Evolutionary conservation across 2,797 vertebrate species (phyloP), one percentile per base, ranked within the genome.

Genomic region (Pangasius djambal): DNA sequence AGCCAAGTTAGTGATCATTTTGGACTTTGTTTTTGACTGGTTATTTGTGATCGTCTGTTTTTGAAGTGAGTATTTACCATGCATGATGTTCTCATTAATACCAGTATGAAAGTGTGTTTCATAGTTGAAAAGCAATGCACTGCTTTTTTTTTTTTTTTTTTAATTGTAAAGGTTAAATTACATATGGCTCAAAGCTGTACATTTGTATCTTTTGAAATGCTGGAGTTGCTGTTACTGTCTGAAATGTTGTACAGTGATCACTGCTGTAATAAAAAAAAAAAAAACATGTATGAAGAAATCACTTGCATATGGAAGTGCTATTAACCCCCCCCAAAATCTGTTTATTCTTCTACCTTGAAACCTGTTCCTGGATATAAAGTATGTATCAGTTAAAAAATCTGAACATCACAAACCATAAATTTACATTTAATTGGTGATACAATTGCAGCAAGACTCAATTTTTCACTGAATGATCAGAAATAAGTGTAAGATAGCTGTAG

Each of bases 181-280:
- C 6, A 34, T 28, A 15, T 78, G 18, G 59, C 13, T 88, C 59
- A 37, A 67, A 63, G 28, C 28, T 87, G 48, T 78, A 87, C 87
- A 83, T 88, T 69, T 86, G 4, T n/a, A 50, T 40, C 37, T 25
- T 57, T 77, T 28, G 16, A 87, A 79, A 92, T 94, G 91, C 93
- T 95, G 95, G 94, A 96, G 91, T 91, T 89, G 93, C 94, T 96
- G 96, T 96, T 96, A 95, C 95, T 87, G 87, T 84, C 61, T 57
- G 69, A 72, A 63, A 59, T n/a, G 37, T 89, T 37, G 37, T 91
- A 93, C 65, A 59, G 25, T 88, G 85, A 77, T 88, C 15, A 86
- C 75, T 89, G 91, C 92, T 93, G 90, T 72, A 88, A 74, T 86
- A 40, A 44, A 44, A 28, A n/a, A 50, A 50, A 55, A 55, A 59